Conservation (phyloP, 2,888 invertebrate genomes). For the Aplocera efformata region DNA sequence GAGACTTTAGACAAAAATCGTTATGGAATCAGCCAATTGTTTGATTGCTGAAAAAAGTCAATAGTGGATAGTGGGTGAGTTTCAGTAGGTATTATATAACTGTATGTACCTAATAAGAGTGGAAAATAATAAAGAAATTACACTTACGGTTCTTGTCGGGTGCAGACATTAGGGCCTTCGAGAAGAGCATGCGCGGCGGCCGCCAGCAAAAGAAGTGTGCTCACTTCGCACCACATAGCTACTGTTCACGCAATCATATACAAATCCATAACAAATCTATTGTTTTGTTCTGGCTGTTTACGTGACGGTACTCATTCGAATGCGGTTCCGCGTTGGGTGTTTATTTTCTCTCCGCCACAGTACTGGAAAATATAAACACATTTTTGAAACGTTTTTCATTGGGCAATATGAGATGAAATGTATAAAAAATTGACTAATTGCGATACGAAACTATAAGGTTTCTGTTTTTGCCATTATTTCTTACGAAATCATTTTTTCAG, state of each 20-base stretch:
- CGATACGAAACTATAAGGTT: no score
- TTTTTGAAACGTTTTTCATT: no score
- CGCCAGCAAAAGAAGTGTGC: slow-evolving; percentile 44
- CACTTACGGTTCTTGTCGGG: slow-evolving; percentile 78
- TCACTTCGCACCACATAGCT: slow-evolving; percentile 56
- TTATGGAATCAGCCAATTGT: no score
- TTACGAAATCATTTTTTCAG: no score
- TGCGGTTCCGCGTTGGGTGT: slow-evolving; percentile 28
- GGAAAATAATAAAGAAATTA: slow-evolving; percentile 1
- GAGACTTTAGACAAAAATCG: no score
- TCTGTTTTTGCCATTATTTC: no score
- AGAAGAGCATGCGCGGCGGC: slow-evolving; percentile 54
- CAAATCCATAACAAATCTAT: slow-evolving; percentile 66
- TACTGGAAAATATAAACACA: no score
- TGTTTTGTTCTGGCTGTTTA: slow-evolving; percentile 45
- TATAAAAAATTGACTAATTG: no score
- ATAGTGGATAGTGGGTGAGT: no score
- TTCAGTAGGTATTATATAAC: no score
- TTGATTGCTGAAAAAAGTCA: no score
- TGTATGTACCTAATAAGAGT: not conserved
- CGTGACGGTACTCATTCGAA: slow-evolving; percentile 50
- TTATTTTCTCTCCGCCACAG: slow-evolving; percentile 9
- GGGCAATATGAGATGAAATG: no score
- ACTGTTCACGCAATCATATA: slow-evolving; percentile 43
- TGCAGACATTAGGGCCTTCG: slow-evolving; percentile 90